These are phyloP conservation scores for Agriopis aurantiaria DNA, from an alignment of 2,888 invertebrate species.

Conservation along the genomic window DNA sequence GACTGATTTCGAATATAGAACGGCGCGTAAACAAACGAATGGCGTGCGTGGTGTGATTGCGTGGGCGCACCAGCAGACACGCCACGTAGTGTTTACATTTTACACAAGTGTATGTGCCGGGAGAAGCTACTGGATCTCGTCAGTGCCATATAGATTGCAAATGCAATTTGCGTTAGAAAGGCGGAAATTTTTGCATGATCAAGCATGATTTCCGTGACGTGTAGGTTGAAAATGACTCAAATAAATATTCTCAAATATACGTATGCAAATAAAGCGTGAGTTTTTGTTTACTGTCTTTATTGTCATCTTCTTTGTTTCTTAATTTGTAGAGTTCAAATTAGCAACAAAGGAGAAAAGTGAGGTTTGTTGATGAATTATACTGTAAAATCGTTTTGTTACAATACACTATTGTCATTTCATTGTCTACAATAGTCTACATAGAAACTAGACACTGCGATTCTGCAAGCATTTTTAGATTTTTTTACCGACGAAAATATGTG, in stretches of 20 bases:
- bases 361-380: neutral
- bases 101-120: conserved; percentile 22
- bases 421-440: neutral
- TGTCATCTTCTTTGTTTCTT: conserved; percentile 4
- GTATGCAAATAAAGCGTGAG: neutral
- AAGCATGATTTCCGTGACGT: neutral
- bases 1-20: conserved; percentile 69
- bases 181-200: conserved; percentile 13
- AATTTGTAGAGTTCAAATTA: neutral
- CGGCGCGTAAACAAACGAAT: conserved; percentile 57
- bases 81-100: conserved; percentile 42
- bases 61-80: conserved; percentile 46
- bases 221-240: neutral
- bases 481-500: neutral
- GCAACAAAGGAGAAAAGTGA: neutral
- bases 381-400: conserved; percentile 2
- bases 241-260: neutral
- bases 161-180: neutral
- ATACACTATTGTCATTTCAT: neutral
- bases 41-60: conserved; percentile 49
- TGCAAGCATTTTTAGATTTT: neutral
- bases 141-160: neutral
- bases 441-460: neutral
- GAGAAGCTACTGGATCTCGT: conserved; percentile 10
- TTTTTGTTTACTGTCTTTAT: neutral